phyloP scores from a whole-genome alignment of 2,888 invertebrate species.

The Dicycla oo region DNA sequence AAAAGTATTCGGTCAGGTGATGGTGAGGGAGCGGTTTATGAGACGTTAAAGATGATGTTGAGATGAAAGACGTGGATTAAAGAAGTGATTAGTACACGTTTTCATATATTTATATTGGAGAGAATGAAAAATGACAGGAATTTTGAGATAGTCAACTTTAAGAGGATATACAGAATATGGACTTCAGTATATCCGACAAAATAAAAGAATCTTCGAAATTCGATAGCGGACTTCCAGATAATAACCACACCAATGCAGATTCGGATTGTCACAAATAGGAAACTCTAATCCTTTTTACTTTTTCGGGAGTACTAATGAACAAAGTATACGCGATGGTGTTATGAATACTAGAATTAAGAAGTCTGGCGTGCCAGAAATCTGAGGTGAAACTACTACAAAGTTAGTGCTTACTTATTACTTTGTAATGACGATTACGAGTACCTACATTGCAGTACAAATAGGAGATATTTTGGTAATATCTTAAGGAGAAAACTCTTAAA shows the following conservation, averaged over 20 bases:
- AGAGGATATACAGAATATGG: background rate
- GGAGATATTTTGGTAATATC: background rate
- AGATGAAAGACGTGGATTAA: conserved; percentile 51
- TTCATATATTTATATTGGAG: conserved; percentile 3
- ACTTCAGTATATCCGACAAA: background rate
- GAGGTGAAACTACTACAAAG: conserved; percentile 1
- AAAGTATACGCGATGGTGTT: background rate
- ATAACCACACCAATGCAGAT: background rate
- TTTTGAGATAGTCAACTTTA: background rate
- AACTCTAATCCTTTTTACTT: background rate
- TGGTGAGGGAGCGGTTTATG: conserved; percentile 69
- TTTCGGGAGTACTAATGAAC: background rate
- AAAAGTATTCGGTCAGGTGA: conserved; percentile 78
- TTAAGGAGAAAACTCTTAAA: background rate
- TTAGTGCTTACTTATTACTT: background rate
- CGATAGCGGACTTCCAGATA: background rate
- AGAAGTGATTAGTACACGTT: conserved; percentile 2
- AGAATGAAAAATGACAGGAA: background rate
- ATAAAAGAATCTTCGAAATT: background rate
- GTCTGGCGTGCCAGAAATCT: background rate
- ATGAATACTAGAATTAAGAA: background rate
- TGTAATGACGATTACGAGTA: background rate
- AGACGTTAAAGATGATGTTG: conserved; percentile 49
- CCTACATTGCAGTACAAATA: background rate
- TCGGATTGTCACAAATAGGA: too few relatives aligned